Percentiles rank a stretch among this genome's conserved stretches.
Conservation (phyloP, 2,888 invertebrate genomes). For the Megastigmus dorsalis region DNA sequence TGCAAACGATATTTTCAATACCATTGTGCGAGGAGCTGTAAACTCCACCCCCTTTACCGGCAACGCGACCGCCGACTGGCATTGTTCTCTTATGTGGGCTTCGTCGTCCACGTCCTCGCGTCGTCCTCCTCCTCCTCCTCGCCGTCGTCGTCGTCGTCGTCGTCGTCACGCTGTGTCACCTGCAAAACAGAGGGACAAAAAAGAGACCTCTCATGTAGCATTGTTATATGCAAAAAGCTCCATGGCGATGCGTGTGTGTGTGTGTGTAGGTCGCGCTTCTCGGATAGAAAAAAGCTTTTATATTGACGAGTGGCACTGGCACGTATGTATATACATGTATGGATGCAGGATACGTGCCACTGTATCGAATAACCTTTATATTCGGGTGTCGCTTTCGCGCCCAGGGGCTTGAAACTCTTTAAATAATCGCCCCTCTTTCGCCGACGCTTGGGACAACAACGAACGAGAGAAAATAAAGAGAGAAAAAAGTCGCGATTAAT, state of each 20-base stretch:
- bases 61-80: constrained; percentile 84
- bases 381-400: too few species aligned
- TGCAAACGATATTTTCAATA: constrained; percentile 74
- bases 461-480: neutral
- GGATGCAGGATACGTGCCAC: too few species aligned
- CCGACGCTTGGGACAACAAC: neutral
- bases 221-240: too few species aligned
- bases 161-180: constrained; percentile 59
- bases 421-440: neutral
- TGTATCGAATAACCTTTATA: too few species aligned
- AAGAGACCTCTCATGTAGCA: too few species aligned
- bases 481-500: constrained; percentile 12
- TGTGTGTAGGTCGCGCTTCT: too few species aligned
- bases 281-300: too few species aligned
- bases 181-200: constrained; percentile 52
- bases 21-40: constrained; percentile 85
- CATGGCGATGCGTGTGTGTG: too few species aligned
- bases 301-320: too few species aligned
- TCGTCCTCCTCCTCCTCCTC: constrained; percentile 8
- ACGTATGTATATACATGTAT: too few species aligned
- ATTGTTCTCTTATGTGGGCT: constrained; percentile 64
- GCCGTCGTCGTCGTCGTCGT: constrained; percentile 3
- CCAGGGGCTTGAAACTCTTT: too few species aligned
- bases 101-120: neutral
- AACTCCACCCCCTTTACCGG: constrained; percentile 87